Percentiles rank a stretch among this genome's conserved stretches.
These are phyloP conservation scores for Mycetomoellerius zeteki DNA, from an alignment of 1,140 invertebrate genomes.

Conservation along the genomic window DNA sequence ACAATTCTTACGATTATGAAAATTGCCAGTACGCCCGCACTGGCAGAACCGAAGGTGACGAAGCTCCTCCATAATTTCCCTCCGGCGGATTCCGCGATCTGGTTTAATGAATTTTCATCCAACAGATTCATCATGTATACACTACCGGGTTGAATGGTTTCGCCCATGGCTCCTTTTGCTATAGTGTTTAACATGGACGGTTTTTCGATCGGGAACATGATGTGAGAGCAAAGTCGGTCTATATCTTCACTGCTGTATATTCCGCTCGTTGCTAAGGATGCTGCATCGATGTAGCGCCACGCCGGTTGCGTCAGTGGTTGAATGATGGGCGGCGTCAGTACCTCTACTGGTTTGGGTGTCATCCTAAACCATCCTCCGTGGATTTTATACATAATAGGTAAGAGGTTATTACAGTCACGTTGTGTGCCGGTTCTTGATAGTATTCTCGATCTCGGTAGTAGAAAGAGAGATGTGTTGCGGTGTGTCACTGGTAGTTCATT, in stretches of 20 bases:
- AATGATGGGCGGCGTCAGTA: background rate
- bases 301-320: background rate
- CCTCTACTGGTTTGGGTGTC: background rate
- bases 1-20: no score
- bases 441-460: background rate
- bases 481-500: constrained; percentile 47
- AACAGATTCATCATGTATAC: background rate
- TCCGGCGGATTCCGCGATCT: background rate
- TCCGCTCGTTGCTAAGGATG: constrained; percentile 8
- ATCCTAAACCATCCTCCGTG: no score
- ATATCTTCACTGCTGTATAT: constrained; percentile 22
- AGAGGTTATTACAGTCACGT: no score
- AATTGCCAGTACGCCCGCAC: background rate
- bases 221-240: background rate
- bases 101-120: background rate
- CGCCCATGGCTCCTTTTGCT: background rate
- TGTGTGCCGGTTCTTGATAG: background rate
- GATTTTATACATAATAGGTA: no score
- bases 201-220: constrained; percentile 31
- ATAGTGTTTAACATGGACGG: background rate
- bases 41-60: background rate
- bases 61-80: background rate
- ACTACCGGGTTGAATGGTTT: background rate
- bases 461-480: background rate
- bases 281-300: no score